These are phyloP conservation scores for Cromileptes altivelis DNA, from an alignment of 2,113 vertebrate species.

Conservation along the genomic window DNA sequence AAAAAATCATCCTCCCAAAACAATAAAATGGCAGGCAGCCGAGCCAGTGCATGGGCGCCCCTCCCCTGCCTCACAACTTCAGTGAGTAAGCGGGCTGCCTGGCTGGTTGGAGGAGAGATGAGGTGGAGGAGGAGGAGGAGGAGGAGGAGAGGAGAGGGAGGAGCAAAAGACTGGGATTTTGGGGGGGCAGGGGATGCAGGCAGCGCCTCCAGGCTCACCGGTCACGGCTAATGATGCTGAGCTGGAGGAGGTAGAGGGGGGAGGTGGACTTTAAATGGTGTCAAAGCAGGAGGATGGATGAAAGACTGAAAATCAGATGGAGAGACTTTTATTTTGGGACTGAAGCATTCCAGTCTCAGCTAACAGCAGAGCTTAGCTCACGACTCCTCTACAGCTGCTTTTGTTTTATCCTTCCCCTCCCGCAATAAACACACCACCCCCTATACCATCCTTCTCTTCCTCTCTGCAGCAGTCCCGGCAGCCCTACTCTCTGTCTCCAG, in stretches of 20 bases:
- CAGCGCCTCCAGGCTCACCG: conserved; percentile 56
- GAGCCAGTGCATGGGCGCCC: conserved; percentile 43
- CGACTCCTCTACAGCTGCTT: conserved; percentile 36
- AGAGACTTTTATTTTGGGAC: background rate
- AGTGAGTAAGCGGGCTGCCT: background rate
- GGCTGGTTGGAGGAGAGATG: conserved; percentile 39
- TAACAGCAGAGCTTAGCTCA: conserved; percentile 24
- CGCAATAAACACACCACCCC: conserved; percentile 9
- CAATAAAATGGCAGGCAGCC: conserved; percentile 76
- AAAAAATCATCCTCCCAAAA: conserved; percentile 52
- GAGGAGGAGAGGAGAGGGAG: conserved; percentile 32
- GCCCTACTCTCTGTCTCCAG: conserved; percentile 56
- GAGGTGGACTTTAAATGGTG: conserved; percentile 4
- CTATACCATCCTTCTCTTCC: conserved; percentile 36
- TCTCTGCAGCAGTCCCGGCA: conserved; percentile 68
- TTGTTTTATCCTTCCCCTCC: conserved; percentile 47
- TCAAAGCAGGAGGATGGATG: conserved; percentile 6
- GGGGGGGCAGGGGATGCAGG: conserved; percentile 34
- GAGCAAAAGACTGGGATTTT: conserved; percentile 45
- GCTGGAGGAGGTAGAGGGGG: conserved; percentile 6
- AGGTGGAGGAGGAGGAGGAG: conserved; percentile 25
- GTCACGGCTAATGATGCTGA: conserved; percentile 64
- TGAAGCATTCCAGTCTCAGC: background rate
- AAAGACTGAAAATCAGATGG: background rate
- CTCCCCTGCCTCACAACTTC: conserved; percentile 61